Evolutionary conservation across 2,797 vertebrate genomes (phyloP).

Genomic region (Paramormyrops hopkinsi): DNA sequence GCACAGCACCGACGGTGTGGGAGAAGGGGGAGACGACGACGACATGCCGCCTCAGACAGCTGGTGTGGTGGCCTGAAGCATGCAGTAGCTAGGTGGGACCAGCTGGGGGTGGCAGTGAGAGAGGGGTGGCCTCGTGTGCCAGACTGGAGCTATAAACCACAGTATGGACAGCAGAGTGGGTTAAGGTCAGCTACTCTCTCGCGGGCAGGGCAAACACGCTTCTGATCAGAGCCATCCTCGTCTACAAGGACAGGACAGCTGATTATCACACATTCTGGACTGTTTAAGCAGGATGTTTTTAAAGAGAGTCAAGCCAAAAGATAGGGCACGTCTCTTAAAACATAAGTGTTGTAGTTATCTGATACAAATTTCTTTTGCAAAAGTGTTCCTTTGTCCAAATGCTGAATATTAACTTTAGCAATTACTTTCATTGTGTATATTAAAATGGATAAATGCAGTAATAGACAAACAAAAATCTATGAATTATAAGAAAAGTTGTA

Average conservation of each 20-base stretch:
- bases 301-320: constrained; percentile 2
- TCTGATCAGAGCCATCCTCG: constrained; percentile 19
- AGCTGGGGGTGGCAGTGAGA: constrained; percentile 21
- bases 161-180: constrained; percentile 21
- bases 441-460: neutral
- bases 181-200: constrained; percentile 25
- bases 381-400: neutral
- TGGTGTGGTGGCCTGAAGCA: constrained; percentile 46
- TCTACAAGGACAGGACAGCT: constrained; percentile 1
- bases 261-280: neutral
- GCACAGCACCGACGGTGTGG: constrained; percentile 33
- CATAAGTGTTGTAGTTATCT: neutral
- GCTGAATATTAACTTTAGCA: neutral
- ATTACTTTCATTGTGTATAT: neutral
- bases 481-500: neutral
- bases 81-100: constrained; percentile 54
- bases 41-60: constrained; percentile 26
- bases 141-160: constrained; percentile 4
- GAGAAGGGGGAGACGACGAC: constrained; percentile 32
- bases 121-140: neutral
- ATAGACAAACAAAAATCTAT: neutral
- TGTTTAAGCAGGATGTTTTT: neutral
- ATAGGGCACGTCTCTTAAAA: neutral
- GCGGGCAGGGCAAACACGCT: constrained; percentile 23
- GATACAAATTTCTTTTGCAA: neutral